Evolutionary conservation across 2,113 vertebrate species (phyloP), one percentile per base, ranked within the genome.

Genomic region (Muntiacus muntjak): DNA sequence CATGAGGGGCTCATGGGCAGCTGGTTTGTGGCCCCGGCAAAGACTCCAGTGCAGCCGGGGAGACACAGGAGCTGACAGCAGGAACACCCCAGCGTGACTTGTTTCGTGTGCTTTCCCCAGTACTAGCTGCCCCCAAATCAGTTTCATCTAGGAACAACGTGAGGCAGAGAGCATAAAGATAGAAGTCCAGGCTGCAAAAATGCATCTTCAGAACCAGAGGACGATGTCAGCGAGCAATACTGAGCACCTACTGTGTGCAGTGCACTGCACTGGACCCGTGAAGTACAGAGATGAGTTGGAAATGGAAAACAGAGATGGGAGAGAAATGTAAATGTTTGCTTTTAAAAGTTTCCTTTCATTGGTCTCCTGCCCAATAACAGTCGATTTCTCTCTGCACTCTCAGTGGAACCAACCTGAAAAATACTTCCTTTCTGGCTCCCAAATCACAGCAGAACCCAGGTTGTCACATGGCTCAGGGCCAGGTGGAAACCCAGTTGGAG

Each of bases 21-120:
- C 62, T 58, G 8, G 9, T 15, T 1, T n/a, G 36, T 62, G 57
- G 74, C 25, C 62, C 40, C 8, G 0, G 9, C 4, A 45, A 21
- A 52, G 52, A 58, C 58, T 17, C 55, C 21, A 43, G 30, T 8
- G 8, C 55, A 74, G 30, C 71, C 64, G 2, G 7, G 55, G 9
- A n/a, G 21, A 16, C 55, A 43, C 15, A 1, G 19, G 16, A 30
- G 25, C 87, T 33, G 1, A 23, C 12, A 5, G 6, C 33, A 58
- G 21, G 25, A 1, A 1, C 14, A 25, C 8, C 19, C 36, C n/a
- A 3, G 17, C 0, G 0, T 36, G 79, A 28, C 33, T 26, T 21
- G 47, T 12, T 62, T 16, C 19, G 1, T 9, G 7, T 40, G 10
- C 15, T 74, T 54, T 43, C 17, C 74, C 58, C 67, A 45, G 36